Percentiles rank a stretch among this genome's conserved stretches.
Conservation (phyloP, 2,113 vertebrate genomes). For the Chrysemys picta region DNA sequence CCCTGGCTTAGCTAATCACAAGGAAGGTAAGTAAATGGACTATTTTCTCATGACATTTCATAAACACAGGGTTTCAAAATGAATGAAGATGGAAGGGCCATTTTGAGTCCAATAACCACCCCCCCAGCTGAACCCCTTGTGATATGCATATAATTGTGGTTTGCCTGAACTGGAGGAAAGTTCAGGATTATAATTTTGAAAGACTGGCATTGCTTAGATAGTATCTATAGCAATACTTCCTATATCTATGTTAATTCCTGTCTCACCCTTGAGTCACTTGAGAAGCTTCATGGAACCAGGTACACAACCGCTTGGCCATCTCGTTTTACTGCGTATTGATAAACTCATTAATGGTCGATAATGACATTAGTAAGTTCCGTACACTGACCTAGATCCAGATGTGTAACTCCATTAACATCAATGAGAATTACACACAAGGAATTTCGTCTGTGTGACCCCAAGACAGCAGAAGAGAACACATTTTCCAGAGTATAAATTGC, state of each 20-base stretch:
- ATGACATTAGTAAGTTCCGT: neutral
- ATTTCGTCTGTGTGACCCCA: neutral
- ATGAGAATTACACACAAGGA: neutral
- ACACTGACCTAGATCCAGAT: neutral
- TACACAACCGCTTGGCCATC: no score
- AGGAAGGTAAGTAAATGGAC: conserved; percentile 38
- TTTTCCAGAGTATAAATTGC: neutral
- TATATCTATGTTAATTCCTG: neutral
- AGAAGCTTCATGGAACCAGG: neutral
- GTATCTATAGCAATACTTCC: neutral
- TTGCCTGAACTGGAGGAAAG: conserved; percentile 33
- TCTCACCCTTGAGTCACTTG: neutral
- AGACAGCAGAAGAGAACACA: neutral
- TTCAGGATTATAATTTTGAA: neutral
- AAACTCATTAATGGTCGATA: neutral
- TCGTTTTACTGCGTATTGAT: neutral
- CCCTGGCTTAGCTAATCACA: conserved; percentile 57
- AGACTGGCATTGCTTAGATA: neutral
- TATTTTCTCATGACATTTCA: conserved; percentile 63
- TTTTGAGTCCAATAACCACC: conserved; percentile 42
- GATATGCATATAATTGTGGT: conserved; percentile 49
- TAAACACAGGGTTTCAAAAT: conserved; percentile 54
- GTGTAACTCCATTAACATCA: neutral
- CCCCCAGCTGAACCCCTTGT: neutral
- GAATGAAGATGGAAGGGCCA: conserved; percentile 39